These are phyloP conservation scores for Semnornis frantzii DNA, from an alignment of 2,113 vertebrate genomes.

Conservation along the genomic window DNA sequence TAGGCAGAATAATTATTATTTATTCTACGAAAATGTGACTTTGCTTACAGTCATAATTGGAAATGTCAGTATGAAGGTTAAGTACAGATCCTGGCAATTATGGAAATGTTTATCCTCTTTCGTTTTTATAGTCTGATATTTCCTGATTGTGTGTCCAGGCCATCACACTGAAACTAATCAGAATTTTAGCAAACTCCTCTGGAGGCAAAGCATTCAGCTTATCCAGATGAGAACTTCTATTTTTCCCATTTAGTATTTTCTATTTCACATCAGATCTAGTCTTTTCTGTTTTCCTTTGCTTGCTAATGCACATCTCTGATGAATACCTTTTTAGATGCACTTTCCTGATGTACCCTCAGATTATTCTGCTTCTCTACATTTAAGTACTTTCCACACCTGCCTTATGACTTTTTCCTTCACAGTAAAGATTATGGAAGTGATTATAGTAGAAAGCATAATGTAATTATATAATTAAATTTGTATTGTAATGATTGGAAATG, in stretches of 20 bases:
- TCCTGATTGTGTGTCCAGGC: not conserved
- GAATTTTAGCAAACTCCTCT: not conserved
- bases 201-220: not conserved
- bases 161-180: not conserved
- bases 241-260: not conserved
- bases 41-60: not conserved
- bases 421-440: not conserved
- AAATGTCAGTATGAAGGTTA: slow-evolving; percentile 8
- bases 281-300: not conserved
- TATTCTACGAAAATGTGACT: not conserved
- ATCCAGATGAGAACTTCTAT: not conserved
- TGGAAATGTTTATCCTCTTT: not conserved
- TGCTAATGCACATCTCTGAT: not conserved
- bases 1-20: not conserved
- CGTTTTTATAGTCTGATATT: not conserved
- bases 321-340: not conserved
- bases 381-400: not conserved
- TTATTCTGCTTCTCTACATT: not conserved
- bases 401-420: not conserved
- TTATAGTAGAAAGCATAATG: not conserved
- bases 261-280: not conserved
- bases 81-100: not conserved
- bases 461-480: not conserved
- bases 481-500: not conserved
- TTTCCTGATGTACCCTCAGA: not conserved